A percentile compares a stretch with the other conserved stretches of the same genome.
Evolutionary conservation across 2,888 invertebrate species (phyloP).

Genomic region (Dryobota labecula): DNA sequence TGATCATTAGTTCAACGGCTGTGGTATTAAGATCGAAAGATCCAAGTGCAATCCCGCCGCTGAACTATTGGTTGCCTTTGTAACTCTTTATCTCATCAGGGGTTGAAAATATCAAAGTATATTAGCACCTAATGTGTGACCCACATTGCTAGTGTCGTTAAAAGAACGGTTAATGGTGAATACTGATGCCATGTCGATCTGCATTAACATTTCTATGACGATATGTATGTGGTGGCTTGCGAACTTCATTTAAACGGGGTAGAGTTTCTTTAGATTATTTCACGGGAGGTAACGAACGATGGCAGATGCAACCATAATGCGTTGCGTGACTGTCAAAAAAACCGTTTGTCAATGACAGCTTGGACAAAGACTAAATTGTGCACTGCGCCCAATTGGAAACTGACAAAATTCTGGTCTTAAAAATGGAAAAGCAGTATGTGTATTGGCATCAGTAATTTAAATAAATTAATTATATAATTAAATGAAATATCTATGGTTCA

Average conservation of each 20-base stretch:
- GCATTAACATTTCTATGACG: conserved; percentile 45
- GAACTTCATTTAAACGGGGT: conserved; percentile 37
- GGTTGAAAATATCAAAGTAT: neutral
- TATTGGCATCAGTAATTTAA: neutral
- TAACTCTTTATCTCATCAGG: neutral
- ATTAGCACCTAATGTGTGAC: neutral
- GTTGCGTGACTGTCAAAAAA: conserved; percentile 27
- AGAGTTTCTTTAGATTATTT: neutral
- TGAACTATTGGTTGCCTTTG: conserved; percentile 7
- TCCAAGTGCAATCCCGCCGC: neutral
- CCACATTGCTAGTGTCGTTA: neutral
- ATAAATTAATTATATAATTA: neutral
- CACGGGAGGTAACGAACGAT: neutral
- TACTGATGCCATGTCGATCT: conserved; percentile 37
- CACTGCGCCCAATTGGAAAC: neutral
- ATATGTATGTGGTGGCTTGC: conserved; percentile 59
- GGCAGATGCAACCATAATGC: neutral
- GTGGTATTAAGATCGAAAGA: neutral
- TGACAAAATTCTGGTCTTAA: too few relatives aligned
- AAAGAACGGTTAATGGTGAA: neutral
- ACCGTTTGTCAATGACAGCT: neutral
- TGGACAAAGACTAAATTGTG: conserved; percentile 14
- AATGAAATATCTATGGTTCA: neutral
- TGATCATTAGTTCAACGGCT: neutral
- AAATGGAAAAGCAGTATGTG: neutral